Conservation (phyloP, 2,797 vertebrate species). For the Hozukius guyotensis region DNA sequence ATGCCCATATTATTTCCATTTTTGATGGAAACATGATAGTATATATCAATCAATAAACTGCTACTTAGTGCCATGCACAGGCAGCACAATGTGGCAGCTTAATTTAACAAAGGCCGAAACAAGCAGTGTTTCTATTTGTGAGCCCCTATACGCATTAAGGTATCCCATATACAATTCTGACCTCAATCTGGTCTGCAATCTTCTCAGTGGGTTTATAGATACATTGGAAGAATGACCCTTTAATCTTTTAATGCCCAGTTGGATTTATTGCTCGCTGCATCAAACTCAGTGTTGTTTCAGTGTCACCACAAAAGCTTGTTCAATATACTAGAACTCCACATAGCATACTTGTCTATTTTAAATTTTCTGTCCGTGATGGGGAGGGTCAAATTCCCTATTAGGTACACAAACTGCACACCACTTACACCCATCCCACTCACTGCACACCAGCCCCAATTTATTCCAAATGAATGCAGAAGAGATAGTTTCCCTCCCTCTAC, state of each 20-base stretch:
- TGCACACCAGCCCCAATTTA: conserved; percentile 14
- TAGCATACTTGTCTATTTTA: neutral
- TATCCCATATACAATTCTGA: conserved; percentile 32
- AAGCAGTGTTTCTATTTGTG: conserved; percentile 4
- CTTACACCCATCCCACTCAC: neutral
- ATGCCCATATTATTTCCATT: conserved; percentile 4
- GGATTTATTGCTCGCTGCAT: neutral
- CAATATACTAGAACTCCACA: neutral
- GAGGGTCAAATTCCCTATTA: neutral
- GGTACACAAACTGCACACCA: conserved; percentile 9
- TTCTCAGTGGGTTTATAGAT: conserved; percentile 21
- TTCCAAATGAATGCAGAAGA: neutral
- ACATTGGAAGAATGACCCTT: conserved; percentile 21
- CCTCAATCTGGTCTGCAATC: conserved; percentile 27
- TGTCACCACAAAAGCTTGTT: neutral
- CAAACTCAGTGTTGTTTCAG: conserved; percentile 1
- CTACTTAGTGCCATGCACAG: conserved; percentile 3
- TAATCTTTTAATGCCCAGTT: conserved; percentile 38
- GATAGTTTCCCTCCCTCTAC: neutral
- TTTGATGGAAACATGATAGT: conserved; percentile 17
- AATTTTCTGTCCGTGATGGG: neutral
- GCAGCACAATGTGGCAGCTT: neutral
- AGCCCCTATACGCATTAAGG: neutral
- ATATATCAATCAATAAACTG: conserved; percentile 20
- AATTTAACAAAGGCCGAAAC: conserved; percentile 14